These are phyloP conservation scores for Entomobrya multifasciata DNA, from an alignment of 2,888 invertebrate species.

Conservation along the genomic window DNA sequence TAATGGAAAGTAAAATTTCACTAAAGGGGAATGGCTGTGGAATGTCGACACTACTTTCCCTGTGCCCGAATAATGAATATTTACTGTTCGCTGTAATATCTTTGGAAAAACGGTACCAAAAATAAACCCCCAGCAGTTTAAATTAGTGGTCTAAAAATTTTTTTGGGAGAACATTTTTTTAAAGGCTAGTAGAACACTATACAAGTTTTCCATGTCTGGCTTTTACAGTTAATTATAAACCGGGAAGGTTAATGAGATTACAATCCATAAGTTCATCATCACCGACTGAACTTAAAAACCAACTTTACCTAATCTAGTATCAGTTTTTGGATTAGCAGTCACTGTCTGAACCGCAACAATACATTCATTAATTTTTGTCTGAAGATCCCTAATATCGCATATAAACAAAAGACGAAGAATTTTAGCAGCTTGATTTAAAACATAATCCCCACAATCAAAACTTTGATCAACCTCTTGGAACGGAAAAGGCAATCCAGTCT, in stretches of 20 bases:
- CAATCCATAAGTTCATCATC: neutral
- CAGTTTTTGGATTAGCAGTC: constrained; percentile 98
- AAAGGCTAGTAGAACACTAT: too few relatives aligned
- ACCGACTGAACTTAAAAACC: constrained; percentile 83
- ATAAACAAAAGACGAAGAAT: constrained; percentile 91
- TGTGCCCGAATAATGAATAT: too few relatives aligned
- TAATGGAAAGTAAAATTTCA: too few relatives aligned
- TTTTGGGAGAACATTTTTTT: too few relatives aligned
- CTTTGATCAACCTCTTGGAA: constrained; percentile 83
- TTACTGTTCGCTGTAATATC: too few relatives aligned
- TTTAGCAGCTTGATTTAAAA: constrained; percentile 88
- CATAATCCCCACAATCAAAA: constrained; percentile 86
- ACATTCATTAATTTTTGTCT: constrained; percentile 96
- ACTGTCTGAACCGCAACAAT: constrained; percentile 95
- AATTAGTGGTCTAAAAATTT: neutral
- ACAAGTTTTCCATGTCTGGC: too few relatives aligned
- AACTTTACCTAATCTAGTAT: constrained; percentile 95
- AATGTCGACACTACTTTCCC: too few relatives aligned
- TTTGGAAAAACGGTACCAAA: too few relatives aligned
- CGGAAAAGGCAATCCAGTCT: constrained; percentile 65
- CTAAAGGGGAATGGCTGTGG: too few relatives aligned
- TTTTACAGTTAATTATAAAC: neutral
- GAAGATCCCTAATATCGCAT: constrained; percentile 91
- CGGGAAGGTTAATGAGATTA: neutral
- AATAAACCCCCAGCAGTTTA: too few relatives aligned